These are phyloP conservation scores for Sepioteuthis lessoniana DNA, from an alignment of 2,888 invertebrate species.

Conservation along the genomic window DNA sequence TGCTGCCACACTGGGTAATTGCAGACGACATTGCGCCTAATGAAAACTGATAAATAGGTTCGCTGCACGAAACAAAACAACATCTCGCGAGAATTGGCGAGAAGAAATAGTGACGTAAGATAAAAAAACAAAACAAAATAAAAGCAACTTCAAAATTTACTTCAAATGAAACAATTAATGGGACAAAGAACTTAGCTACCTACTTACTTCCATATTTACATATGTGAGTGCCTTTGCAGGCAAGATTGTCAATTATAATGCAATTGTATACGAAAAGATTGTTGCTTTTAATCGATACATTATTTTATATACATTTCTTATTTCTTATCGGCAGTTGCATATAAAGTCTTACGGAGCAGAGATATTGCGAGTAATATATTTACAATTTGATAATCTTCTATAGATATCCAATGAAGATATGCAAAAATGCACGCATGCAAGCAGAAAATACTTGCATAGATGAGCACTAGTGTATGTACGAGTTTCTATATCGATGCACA, in stretches of 20 bases:
- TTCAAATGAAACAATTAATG: neutral
- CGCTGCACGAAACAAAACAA: constrained; percentile 20
- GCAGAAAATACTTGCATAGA: too few relatives aligned
- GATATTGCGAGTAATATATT: too few relatives aligned
- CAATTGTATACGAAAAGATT: neutral
- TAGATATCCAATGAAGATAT: too few relatives aligned
- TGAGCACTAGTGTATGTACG: too few relatives aligned
- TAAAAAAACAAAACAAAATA: neutral
- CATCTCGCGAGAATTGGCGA: constrained; percentile 1
- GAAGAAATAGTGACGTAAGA: neutral
- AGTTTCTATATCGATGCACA: too few relatives aligned
- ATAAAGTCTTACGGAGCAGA: too few relatives aligned
- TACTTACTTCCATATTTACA: neutral
- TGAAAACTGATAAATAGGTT: constrained; percentile 23
- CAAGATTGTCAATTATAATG: neutral
- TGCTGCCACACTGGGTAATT: neutral
- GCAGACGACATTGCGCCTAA: constrained; percentile 18
- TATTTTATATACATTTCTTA: neutral
- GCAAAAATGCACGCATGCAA: too few relatives aligned
- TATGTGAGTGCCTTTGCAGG: neutral
- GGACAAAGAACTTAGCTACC: neutral
- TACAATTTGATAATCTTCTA: too few relatives aligned
- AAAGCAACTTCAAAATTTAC: neutral
- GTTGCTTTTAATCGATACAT: neutral
- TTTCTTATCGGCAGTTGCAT: too few relatives aligned